Percentiles rank a stretch among this genome's conserved stretches.
Conservation (phyloP, 2,797 vertebrate genomes). For the Champsocephalus esox region DNA sequence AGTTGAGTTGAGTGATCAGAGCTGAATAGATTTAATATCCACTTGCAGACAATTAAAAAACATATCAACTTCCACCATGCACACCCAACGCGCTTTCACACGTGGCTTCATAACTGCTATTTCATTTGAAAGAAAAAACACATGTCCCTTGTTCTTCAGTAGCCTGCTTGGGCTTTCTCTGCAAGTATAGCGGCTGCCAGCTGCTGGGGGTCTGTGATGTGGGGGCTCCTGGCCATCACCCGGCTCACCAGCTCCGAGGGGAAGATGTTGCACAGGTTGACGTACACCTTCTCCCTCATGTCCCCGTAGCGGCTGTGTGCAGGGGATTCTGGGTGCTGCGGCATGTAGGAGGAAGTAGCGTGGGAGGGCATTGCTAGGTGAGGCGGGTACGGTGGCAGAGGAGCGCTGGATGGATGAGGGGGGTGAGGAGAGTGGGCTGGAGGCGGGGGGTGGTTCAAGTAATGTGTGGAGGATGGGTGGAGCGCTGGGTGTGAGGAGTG, state of each 20-base stretch:
- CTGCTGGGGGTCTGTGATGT: constrained; percentile 93
- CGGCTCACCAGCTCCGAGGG: constrained; percentile 92
- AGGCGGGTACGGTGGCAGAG: constrained; percentile 44
- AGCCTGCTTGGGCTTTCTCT: constrained; percentile 93
- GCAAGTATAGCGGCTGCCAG: constrained; percentile 95
- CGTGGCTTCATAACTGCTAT: background rate
- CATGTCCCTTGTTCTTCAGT: constrained; percentile 77
- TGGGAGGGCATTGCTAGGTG: constrained; percentile 52
- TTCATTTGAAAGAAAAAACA: background rate
- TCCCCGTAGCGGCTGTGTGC: constrained; percentile 83
- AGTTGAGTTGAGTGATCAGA: constrained; percentile 12
- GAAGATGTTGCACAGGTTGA: constrained; percentile 98
- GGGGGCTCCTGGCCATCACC: constrained; percentile 95
- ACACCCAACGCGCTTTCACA: background rate
- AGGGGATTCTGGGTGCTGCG: constrained; percentile 83
- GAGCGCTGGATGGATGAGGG: constrained; percentile 20
- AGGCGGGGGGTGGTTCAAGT: constrained; percentile 64
- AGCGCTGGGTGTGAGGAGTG: constrained; percentile 74
- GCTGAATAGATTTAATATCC: background rate
- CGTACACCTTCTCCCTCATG: constrained; percentile 90
- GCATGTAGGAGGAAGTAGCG: constrained; percentile 48
- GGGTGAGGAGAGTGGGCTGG: constrained; percentile 59
- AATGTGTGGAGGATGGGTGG: constrained; percentile 67
- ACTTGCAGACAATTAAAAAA: constrained; percentile 16
- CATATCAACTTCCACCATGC: background rate